Conservation (phyloP, 2,113 vertebrate genomes). For the Brachirus orientalis region DNA sequence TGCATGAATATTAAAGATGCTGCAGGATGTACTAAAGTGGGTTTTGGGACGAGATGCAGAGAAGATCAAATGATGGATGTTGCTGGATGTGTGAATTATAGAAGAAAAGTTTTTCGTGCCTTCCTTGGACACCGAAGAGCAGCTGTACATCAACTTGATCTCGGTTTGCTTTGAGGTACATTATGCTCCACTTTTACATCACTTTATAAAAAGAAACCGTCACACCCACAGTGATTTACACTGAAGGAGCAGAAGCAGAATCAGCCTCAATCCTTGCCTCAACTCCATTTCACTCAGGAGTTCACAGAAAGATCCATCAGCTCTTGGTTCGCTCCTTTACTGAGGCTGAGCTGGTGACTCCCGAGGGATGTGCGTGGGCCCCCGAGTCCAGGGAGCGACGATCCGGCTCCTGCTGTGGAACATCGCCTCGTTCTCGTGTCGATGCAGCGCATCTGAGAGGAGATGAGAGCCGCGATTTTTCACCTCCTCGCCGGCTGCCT, state of each 20-base stretch:
- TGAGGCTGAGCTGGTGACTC: constrained; percentile 32
- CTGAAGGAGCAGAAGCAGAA: neutral
- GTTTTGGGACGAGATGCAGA: constrained; percentile 1
- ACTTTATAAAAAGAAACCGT: neutral
- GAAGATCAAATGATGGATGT: constrained; percentile 31
- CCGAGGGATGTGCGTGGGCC: constrained; percentile 67
- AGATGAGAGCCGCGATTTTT: constrained; percentile 79
- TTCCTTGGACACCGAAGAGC: constrained; percentile 14
- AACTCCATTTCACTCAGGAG: neutral
- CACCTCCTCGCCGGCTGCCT: constrained; percentile 76
- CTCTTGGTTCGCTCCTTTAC: neutral
- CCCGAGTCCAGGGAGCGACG: constrained; percentile 66
- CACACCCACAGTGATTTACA: neutral
- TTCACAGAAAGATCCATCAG: neutral
- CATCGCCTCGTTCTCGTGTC: constrained; percentile 56
- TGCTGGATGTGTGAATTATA: neutral
- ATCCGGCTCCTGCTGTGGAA: constrained; percentile 62
- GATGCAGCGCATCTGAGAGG: constrained; percentile 67
- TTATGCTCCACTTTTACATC: neutral
- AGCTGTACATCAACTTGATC: constrained; percentile 9
- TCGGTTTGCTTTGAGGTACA: neutral
- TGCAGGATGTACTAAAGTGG: neutral
- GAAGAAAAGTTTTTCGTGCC: neutral
- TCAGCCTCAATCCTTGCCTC: neutral
- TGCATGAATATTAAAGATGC: neutral